Evolutionary conservation across 2,113 vertebrate species (phyloP), one percentile per base, ranked within the genome.

Genomic region (Proteles cristata): DNA sequence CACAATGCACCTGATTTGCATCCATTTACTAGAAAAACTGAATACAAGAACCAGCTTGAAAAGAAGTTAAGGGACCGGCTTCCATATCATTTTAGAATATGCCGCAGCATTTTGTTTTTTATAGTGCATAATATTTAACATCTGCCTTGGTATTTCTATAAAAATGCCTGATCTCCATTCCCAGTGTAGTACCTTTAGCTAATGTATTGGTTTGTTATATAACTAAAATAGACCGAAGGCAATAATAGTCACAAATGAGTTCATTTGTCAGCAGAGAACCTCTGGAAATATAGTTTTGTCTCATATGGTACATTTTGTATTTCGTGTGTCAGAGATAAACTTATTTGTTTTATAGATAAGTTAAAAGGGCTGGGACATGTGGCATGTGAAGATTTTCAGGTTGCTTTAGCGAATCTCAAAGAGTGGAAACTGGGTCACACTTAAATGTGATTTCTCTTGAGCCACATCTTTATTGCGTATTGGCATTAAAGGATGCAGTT

Each of bases 1-100:
- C 98, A 98, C 98, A 99, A 99, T 98, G 98, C 98, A 98, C 98
- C 98, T 98, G 98, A 99, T 99, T 99, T 99, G 98, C 98, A 99
- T 99, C 97, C 95, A 95, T 98, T 99, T 98, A 97, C 97, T 85
- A 98, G 98, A 98, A 99, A 98, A 98, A 98, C 96, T 98, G 98
- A 99, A 98, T 98, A 97, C 97, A 98, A 98, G 96, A 98, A 97
- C 86, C 97, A 97, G 97, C 97, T 97, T 98, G 98, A 98, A 99
- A 99, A 97, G 98, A 98, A 98, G 97, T 98, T 97, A 98, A 97
- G 97, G 94, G 86, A 97, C 98, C 69, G 97, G 97, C 74, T 98
- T 98, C 97, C 96, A 88, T 98, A 97, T 88, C 97, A 98, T 98
- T 98, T 98, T 96, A 97, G 98, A 98, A 97, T 98, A 96, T 96